These are phyloP conservation scores for Gandaritis pyraliata DNA, from an alignment of 2,888 invertebrate species.

Conservation along the genomic window DNA sequence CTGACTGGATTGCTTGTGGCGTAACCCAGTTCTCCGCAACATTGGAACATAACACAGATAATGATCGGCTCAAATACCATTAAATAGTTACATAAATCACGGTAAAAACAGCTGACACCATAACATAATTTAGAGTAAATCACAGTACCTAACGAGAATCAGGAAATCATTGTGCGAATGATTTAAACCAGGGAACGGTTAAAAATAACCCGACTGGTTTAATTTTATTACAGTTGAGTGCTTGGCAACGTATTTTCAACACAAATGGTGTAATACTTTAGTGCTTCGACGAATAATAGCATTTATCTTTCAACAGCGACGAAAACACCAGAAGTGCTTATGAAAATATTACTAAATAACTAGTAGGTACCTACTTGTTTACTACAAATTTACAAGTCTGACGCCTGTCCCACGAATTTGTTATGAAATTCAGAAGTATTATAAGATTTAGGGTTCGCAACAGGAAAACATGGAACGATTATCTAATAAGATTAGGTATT, in stretches of 20 bases:
- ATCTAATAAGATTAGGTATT: too few relatives aligned
- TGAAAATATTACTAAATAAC: background rate
- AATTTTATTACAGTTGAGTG: slow-evolving; percentile 50
- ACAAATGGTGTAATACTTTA: slow-evolving; percentile 42
- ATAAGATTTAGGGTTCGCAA: too few relatives aligned
- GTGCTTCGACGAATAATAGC: slow-evolving; percentile 35
- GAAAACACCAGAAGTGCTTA: slow-evolving; percentile 14
- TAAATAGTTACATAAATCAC: slow-evolving; percentile 41
- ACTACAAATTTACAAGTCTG: slow-evolving; percentile 9
- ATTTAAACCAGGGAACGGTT: slow-evolving; percentile 57
- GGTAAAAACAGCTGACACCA: slow-evolving; percentile 39
- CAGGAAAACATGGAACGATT: too few relatives aligned
- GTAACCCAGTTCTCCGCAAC: slow-evolving; percentile 44
- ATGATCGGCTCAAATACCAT: slow-evolving; percentile 31
- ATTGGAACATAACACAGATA: slow-evolving; percentile 42
- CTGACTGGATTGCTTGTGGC: slow-evolving; percentile 37
- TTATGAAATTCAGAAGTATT: too few relatives aligned
- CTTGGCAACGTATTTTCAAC: slow-evolving; percentile 47
- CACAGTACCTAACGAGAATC: slow-evolving; percentile 42
- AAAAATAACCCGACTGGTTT: slow-evolving; percentile 57
- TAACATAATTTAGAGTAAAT: slow-evolving; percentile 30
- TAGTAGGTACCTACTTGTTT: background rate
- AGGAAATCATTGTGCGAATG: slow-evolving; percentile 55
- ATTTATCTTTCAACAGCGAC: slow-evolving; percentile 30
- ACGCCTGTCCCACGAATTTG: background rate